These are phyloP conservation scores for Mastomys natalensis DNA, from an alignment of 2,113 vertebrate species.

Conservation along the genomic window DNA sequence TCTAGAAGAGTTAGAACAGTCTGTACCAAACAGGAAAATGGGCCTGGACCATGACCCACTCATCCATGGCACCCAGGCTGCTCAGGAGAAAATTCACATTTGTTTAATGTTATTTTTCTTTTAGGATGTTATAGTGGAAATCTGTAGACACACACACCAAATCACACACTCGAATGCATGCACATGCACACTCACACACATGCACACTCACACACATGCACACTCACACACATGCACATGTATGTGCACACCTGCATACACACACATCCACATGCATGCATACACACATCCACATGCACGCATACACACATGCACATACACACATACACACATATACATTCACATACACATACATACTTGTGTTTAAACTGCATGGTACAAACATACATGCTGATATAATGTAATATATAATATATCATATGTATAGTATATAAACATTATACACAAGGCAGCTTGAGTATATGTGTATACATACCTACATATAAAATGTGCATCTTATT, in stretches of 20 bases:
- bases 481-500: neutral
- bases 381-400: neutral
- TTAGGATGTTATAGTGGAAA: neutral
- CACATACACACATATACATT: neutral
- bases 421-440: neutral
- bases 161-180: too few relatives aligned
- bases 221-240: neutral
- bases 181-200: neutral
- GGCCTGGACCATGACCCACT: neutral
- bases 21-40: neutral
- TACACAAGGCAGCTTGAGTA: neutral
- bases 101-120: neutral
- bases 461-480: neutral
- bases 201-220: neutral
- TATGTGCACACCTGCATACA: too few relatives aligned
- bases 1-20: constrained; percentile 80
- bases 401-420: neutral
- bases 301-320: too few relatives aligned
- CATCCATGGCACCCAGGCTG: neutral
- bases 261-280: too few relatives aligned
- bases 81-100: neutral
- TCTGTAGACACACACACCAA: neutral
- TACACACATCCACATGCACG: too few relatives aligned
- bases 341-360: neutral
- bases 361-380: neutral